Conservation (phyloP, 2,797 vertebrate genomes). For the Anolis apletophallus region DNA sequence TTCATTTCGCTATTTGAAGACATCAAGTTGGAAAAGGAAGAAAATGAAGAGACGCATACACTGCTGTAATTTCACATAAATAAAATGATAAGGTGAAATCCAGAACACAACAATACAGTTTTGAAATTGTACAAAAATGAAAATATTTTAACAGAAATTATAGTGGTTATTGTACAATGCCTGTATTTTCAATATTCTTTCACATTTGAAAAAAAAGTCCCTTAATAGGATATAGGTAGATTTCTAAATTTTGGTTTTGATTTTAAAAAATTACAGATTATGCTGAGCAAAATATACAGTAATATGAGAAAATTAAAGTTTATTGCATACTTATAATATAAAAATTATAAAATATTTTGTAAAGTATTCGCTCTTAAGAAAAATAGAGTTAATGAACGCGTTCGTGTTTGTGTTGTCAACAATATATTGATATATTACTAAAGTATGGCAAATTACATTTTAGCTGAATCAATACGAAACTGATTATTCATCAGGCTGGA, state of each 20-base stretch:
- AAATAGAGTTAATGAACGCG: slow-evolving; percentile 67
- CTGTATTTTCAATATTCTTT: slow-evolving; percentile 50
- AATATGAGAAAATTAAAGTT: slow-evolving; percentile 63
- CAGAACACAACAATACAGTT: slow-evolving; percentile 55
- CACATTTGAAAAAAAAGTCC: slow-evolving; percentile 67
- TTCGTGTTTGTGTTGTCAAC: slow-evolving; percentile 58
- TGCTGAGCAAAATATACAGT: slow-evolving; percentile 61
- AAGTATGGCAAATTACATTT: slow-evolving; percentile 65
- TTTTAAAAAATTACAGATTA: slow-evolving; percentile 66
- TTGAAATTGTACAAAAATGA: slow-evolving; percentile 52
- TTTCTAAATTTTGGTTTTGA: slow-evolving; percentile 61
- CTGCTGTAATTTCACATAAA: slow-evolving; percentile 55
- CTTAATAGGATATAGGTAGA: slow-evolving; percentile 63
- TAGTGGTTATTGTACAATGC: slow-evolving; percentile 55
- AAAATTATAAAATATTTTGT: slow-evolving; percentile 60
- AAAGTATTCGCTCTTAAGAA: slow-evolving; percentile 66
- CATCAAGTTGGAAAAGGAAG: slow-evolving; percentile 27
- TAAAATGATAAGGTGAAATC: slow-evolving; percentile 50
- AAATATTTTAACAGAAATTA: slow-evolving; percentile 66
- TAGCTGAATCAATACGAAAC: slow-evolving; percentile 56
- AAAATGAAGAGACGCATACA: slow-evolving; percentile 28
- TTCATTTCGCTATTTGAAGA: slow-evolving; percentile 54
- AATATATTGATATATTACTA: slow-evolving; percentile 64
- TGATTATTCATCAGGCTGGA: neutral
- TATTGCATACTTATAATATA: slow-evolving; percentile 71